Base-by-base conservation (phyloP, 2,888 invertebrate genomes). In the Sesia bembeciformis region DNA sequence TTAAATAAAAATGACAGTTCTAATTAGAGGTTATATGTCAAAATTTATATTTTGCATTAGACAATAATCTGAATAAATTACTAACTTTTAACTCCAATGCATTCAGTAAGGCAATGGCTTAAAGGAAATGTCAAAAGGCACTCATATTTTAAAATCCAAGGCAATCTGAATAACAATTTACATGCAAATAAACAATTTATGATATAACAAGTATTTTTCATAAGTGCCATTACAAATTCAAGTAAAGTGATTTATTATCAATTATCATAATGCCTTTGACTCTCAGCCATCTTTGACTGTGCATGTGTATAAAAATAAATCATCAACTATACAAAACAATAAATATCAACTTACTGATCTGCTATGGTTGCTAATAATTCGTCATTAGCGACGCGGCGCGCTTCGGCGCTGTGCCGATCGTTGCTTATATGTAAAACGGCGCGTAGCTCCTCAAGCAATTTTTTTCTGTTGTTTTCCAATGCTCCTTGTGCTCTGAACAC, bases 401-500 rank as follows among this genome's bases (percentile, higher is more conserved):
- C 93, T 90, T 98, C 98, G 55, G 97, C 97, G 72, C 95, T 93
- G 85, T 98, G 97, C 67, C 98, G 92, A 82, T 98, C 98, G 76
- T 93, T 93, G 59, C 96, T 94, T 81, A 98, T 97, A 84, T 96
- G 96, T 80, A 95, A 92, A 75, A 93, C 92, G 78, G 92, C 91
- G 73, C 96, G 94, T 65, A 97, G 91, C 75, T 97, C 96, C 78
- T 94, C 94, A 54, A 98, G 90, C 69, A 97, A 85, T 82, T 94
- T 95, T 76, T 94, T 93, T 91, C 97, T 97, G 73, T 94, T 94
- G 72, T 93, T 93, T 76, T 93, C 95, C 58, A 97, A 92, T 72
- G 94, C 93, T 64, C 98, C 98, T 90, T 97, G 97, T 69, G 97
- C 97, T 85, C 98, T 93, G 78, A 98, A 93, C 68, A 96, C 97